Percentiles rank a stretch among this genome's conserved stretches.
phyloP scores from a whole-genome alignment of 2,888 invertebrate genomes.

The Willowsia nigromaculata region DNA sequence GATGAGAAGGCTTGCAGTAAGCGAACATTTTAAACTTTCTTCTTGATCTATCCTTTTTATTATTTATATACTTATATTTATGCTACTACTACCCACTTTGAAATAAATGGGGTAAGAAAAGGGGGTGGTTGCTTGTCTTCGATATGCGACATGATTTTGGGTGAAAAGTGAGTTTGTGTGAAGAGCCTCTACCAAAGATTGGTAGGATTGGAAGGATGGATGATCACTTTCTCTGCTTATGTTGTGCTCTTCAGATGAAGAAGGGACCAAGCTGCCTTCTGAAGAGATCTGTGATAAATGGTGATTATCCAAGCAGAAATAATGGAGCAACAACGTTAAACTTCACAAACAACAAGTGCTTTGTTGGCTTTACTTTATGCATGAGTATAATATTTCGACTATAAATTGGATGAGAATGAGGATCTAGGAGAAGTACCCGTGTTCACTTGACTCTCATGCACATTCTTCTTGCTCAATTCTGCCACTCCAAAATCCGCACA shows the following conservation, averaged over 20 bases:
- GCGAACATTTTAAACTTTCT: background rate
- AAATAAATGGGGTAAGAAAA: background rate
- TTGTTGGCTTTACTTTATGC: background rate
- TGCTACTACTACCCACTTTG: background rate
- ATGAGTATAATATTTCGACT: background rate
- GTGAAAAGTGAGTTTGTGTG: constrained; percentile 17
- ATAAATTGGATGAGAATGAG: constrained; percentile 1
- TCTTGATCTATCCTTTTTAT: background rate
- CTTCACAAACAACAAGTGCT: background rate
- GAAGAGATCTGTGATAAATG: constrained; percentile 29
- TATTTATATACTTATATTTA: background rate
- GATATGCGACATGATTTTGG: background rate
- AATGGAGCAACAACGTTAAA: constrained; percentile 19
- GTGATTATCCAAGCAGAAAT: constrained; percentile 48
- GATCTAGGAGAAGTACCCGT: background rate
- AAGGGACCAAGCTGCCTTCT: background rate
- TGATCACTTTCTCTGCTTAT: background rate
- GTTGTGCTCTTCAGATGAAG: background rate
- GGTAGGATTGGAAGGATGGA: too few relatives aligned
- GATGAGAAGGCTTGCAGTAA: constrained; percentile 90
- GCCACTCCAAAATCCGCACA: background rate
- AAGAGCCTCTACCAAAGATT: background rate
- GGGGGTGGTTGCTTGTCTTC: background rate
- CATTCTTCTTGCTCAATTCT: background rate
- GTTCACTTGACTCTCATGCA: constrained; percentile 4